Evolutionary conservation across 2,113 vertebrate species (phyloP).

Genomic region (Notiomystis cincta): DNA sequence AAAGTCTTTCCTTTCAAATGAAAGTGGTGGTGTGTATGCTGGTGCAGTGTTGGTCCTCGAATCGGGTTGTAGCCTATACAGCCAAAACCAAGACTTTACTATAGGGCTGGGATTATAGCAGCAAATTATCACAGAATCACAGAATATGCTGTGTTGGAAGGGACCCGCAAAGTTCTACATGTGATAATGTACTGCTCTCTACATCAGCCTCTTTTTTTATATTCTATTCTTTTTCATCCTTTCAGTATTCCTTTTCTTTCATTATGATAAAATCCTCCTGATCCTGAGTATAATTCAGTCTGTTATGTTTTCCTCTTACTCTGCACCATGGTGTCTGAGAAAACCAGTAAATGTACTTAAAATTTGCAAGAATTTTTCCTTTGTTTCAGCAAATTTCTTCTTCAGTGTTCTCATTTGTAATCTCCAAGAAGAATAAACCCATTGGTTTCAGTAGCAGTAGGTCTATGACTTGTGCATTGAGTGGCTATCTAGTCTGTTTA

Average conservation of each 20-base stretch:
- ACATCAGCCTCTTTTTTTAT: neutral
- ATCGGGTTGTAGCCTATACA: neutral
- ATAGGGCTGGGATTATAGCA: neutral
- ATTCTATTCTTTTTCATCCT: neutral
- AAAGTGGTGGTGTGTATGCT: neutral
- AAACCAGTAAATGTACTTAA: neutral
- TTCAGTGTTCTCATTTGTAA: neutral
- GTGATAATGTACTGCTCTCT: neutral
- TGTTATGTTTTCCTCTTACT: neutral
- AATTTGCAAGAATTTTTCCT: neutral
- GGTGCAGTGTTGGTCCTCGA: accelerated
- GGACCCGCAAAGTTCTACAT: neutral
- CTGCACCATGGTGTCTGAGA: neutral
- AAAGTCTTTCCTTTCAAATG: neutral
- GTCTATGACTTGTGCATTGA: neutral
- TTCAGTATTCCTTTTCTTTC: neutral
- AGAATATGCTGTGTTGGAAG: neutral
- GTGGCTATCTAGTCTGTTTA: neutral
- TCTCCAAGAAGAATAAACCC: neutral
- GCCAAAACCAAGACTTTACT: neutral
- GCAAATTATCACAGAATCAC: neutral
- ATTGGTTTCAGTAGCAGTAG: neutral
- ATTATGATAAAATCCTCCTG: neutral
- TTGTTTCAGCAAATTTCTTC: neutral
- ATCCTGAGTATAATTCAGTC: neutral